Evolutionary conservation across 2,797 vertebrate genomes (phyloP), one percentile per base, ranked within the genome.

Genomic region (Paguma larvata): DNA sequence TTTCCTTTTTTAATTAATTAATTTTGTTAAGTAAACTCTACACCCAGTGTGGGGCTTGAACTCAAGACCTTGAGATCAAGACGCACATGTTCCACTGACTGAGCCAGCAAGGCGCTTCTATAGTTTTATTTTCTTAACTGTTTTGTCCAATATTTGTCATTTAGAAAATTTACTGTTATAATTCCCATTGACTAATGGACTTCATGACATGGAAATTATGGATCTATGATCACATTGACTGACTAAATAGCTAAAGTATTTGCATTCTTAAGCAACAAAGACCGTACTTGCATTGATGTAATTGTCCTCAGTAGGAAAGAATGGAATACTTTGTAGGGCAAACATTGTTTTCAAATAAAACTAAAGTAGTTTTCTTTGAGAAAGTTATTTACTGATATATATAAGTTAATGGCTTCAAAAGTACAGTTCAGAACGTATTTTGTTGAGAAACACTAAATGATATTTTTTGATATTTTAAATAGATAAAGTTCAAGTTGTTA

Each of bases 301-400:
- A 82, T 38, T 86, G 41, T 41, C 89, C n/a, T 94, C 51, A 85
- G 44, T 15, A 84, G 46, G 27, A 94, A 78, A 91, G 46, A 87
- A 94, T 34, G 51, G 14, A 85, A 6, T 9, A 75, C 34, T 59
- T 87, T 84, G 32, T 94, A 44, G 30, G 21, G 85, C 19, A 94
- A 95, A 13, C 1, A 56, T 56, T 97, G 19, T 91, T 96, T 96
- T 97, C 70, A 82, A 94, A 83, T 93, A 78, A 78, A 91, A 38
- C 5, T 48, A 53, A 77, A 63, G n/a, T 44, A 62, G 72, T 65
- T 95, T 92, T 1, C 6, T 94, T 77, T 16, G n/a, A 63, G 65
- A 93, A 92, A 79, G 70, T 73, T 68, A 53, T 72, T 77, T 88
- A 65, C n/a, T 94, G 59, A 80, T 5, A 27, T 59, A 25, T 44